These are phyloP conservation scores for Heliconius charithonia DNA, from an alignment of 2,888 invertebrate species.

Conservation along the genomic window DNA sequence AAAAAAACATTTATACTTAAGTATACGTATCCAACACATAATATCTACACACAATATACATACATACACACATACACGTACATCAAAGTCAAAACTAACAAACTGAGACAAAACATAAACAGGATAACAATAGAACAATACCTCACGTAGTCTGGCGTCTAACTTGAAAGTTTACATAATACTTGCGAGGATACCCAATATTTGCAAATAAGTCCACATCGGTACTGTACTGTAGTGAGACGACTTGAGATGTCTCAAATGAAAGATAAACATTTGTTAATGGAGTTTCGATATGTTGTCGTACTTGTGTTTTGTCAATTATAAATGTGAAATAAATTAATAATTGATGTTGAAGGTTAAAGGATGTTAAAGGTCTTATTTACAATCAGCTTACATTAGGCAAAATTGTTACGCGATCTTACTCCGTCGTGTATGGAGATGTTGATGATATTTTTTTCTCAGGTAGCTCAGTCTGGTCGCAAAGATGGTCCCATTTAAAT, in stretches of 20 bases:
- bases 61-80: neutral
- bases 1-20: neutral
- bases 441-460: too few relatives aligned
- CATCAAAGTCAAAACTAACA: slow-evolving; percentile 25
- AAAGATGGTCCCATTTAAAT: too few relatives aligned
- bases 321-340: neutral
- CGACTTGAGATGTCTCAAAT: slow-evolving; percentile 36
- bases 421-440: too few relatives aligned
- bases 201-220: slow-evolving; percentile 59
- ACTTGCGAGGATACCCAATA: slow-evolving; percentile 68
- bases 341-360: neutral
- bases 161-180: slow-evolving; percentile 58
- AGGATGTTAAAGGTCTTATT: too few relatives aligned
- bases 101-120: slow-evolving; percentile 29
- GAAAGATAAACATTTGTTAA: slow-evolving; percentile 40
- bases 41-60: neutral
- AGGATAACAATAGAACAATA: slow-evolving; percentile 37
- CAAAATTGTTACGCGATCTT: too few relatives aligned
- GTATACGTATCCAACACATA: neutral
- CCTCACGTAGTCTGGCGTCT: slow-evolving; percentile 45
- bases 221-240: slow-evolving; percentile 29
- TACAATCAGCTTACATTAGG: too few relatives aligned
- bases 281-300: slow-evolving; percentile 31
- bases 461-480: too few relatives aligned
- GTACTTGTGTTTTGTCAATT: neutral